Evolutionary conservation across 2,888 invertebrate genomes (phyloP), one percentile per base, ranked within the genome.

Genomic region (Aricia artaxerxes): DNA sequence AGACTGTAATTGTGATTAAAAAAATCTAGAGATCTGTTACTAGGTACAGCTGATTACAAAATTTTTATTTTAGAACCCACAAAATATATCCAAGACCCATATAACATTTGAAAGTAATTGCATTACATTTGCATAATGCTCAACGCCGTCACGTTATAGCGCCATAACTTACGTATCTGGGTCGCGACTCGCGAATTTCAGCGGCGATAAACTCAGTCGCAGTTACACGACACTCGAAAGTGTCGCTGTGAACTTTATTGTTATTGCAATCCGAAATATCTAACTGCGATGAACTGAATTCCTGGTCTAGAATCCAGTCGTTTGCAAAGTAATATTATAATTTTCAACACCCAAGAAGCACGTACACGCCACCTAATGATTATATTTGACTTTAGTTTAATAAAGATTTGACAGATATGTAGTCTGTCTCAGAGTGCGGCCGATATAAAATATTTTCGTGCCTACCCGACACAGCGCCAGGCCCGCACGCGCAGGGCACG

Each of bases 401-500:
- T 44, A 44, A 44, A 9, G 9, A 44, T 44, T 44, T 9, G 44
- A 44, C 9, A 44, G 44, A 44, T 44, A 44, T 9, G 4, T 5
- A 44, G 9, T 44, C 6, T 44, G 13, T 57, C 57, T 16, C 16
- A 16, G 57, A 57, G 57, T 57, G 57, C 57, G 16, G 57, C 16
- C 57, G 57, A 57, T 16, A 57, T 0, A 57, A 57, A 16, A 13
- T 0, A 57, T 4, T 13, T 53, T 53, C 9, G 3, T 57, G 57
- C 89, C 88, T 69, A 94, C 93, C 88, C n/a, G 89, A 87, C 0
- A 87, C 79, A 1, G 93, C 90, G 0, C 93, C 94, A 0, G 87
- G 83, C 6, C 97, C 96, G 84, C 99, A 97, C 57, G 95, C 82
- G 81, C 94, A 94, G 84, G 96, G 96, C 86, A 95, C 96, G 92